phyloP scores from a whole-genome alignment of 1,140 invertebrate genomes.

The Daktulosphaira vitifoliae region DNA sequence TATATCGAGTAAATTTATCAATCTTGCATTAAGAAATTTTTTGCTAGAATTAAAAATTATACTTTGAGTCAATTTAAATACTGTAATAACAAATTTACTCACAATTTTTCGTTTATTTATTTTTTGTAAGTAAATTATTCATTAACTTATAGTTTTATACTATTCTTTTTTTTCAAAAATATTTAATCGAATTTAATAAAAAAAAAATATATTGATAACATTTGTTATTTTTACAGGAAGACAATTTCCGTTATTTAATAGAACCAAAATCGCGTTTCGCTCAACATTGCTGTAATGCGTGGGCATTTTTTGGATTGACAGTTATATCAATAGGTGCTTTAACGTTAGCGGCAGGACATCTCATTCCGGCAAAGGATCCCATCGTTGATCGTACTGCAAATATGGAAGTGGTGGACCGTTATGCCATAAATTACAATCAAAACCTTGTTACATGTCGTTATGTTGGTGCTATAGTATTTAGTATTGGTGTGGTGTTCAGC shows the following conservation, averaged over 20 bases:
- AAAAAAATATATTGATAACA: no score
- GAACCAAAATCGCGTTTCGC: conserved; percentile 35
- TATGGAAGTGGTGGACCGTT: conserved; percentile 46
- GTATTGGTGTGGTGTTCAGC: conserved; percentile 12
- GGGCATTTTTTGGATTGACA: conserved; percentile 45
- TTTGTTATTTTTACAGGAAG: neutral
- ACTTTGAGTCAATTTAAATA: no score
- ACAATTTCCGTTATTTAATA: conserved; percentile 12
- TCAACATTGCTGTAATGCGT: conserved; percentile 46
- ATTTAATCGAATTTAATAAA: no score
- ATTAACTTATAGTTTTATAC: no score
- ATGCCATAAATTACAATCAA: conserved; percentile 47
- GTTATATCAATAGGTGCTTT: conserved; percentile 46
- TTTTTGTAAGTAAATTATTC: no score
- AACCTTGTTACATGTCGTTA: conserved; percentile 48
- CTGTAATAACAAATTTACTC: no score
- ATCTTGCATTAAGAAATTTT: no score
- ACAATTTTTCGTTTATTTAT: no score
- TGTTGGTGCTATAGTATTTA: conserved; percentile 41
- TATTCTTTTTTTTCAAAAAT: no score
- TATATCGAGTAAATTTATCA: no score
- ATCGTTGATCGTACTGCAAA: conserved; percentile 44
- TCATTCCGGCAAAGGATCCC: conserved; percentile 46
- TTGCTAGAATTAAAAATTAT: no score
- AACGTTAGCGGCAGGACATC: conserved; percentile 48